Evolutionary conservation across 2,888 invertebrate species (phyloP), one percentile per base, ranked within the genome.

Genomic region (Eupeodes luniger): DNA sequence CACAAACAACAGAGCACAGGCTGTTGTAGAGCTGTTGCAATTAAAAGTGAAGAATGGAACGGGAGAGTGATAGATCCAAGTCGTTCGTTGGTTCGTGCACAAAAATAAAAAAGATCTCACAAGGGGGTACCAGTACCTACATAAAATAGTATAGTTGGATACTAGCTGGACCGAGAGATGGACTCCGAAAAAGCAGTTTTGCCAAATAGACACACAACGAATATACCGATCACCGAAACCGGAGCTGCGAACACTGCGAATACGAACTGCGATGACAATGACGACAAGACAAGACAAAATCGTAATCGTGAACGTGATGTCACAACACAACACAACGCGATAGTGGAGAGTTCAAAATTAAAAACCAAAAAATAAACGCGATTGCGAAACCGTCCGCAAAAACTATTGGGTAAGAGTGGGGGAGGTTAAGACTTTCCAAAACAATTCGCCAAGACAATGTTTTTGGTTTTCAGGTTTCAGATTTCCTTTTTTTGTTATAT

Each of bases 61-160:
- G 61, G 66, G 66, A 76, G 27, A 70, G 53, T 69, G 69, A 69
- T 40, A 69, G 69, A 57, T 49, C 49, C n/a, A 49, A 36, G 12
- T 59, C 34, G 67, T 66, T 74, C 74, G 62, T 16, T 16, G 10
- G 34, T 36, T 55, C 16, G 78, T 64, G 16, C 27, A 66, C 66
- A 66, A 66, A 66, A 27, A 57, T 27, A 57, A 57, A 19, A 64
- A 44, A 47, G 19, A 61, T 36, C 80, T 51, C n/a, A 47, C 47
- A 70, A 16, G 57, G 49, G 66, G 67, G 47, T 79, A 83, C 82
- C 82, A 61, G 47, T 79, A 83, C 82, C 82, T 84, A 84, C 79
- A 57, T 80, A 74, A 84, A 44, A 11, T 47, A 61, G 49, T 16
- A 51, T 61, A 69, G 69, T 16, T 47, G 67, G 44, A 70, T 47